Evolutionary conservation across 2,797 vertebrate genomes (phyloP), one percentile per base, ranked within the genome.

Genomic region (Poecilia wingei): DNA sequence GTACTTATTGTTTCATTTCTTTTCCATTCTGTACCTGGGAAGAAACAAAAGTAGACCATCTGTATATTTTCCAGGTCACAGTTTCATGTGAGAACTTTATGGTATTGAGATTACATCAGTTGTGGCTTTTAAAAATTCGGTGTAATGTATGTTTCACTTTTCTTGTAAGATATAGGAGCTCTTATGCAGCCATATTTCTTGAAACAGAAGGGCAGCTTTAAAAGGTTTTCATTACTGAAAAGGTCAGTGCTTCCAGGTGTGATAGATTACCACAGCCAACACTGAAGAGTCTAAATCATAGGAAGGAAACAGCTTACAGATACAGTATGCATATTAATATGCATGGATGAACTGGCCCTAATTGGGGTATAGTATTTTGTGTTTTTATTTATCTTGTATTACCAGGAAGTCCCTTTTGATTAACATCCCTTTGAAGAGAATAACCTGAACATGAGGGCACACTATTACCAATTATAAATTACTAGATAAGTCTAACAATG

Each of bases 221-320:
- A 94, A 94, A 93, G 89, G 88, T 91, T 92, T 93, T 86, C 90
- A 93, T 92, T 90, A 84, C 76, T 85, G 86, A 90, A 94, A 94
- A 93, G 93, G 93, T 92, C 93, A 90, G 75, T 16, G 88, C 91
- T 86, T 90, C 84, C 91, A 93, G 91, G 91, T 93, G 92, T 87
- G 86, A 90, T 86, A 64, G 59, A 20, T 25, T 2, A n/a, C 78
- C 55, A 75, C 33, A 12, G n/a, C 49, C 31, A 43, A 76, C 66
- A 76, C 13, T 49, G 80, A 87, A 82, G 80, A 80, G 70, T 85
- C 69, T 76, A 28, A 76, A 80, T 81, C 77, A 71, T 22, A 13
- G 13, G 6, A 59, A 33, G 16, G 13, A 75, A 84, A 72, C 75
- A 81, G 22, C 20, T 9, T 39, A 57, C 31, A 13, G 33, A 28